Percentiles rank a stretch among this genome's conserved stretches.
These are phyloP conservation scores for Nycticorax nycticorax DNA, from an alignment of 2,113 vertebrate genomes.

Conservation along the genomic window DNA sequence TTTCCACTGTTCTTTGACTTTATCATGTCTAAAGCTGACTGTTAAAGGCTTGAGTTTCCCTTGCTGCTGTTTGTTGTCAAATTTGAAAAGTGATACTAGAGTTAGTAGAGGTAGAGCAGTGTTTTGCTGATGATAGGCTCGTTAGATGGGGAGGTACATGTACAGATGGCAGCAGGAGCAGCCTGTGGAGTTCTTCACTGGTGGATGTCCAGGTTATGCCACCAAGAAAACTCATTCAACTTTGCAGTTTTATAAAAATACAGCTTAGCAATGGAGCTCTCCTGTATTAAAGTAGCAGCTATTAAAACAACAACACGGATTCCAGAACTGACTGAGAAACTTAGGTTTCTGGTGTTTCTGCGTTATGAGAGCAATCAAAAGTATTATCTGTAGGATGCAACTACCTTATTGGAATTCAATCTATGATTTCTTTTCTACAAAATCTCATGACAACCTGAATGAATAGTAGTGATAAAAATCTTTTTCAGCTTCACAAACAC, in stretches of 20 bases:
- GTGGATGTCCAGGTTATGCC: neutral
- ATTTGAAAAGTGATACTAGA: neutral
- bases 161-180: neutral
- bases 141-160: rapidly evolving
- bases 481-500: neutral
- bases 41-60: neutral
- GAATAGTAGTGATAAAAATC: neutral
- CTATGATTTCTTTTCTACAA: neutral
- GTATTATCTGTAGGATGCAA: neutral
- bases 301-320: neutral
- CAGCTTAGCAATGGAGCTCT: neutral
- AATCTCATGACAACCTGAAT: neutral
- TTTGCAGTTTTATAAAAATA: neutral
- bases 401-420: neutral
- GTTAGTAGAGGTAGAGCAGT: neutral
- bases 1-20: neutral
- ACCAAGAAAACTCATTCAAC: neutral
- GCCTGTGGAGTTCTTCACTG: neutral
- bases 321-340: neutral
- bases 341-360: neutral
- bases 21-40: neutral
- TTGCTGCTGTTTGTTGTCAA: neutral
- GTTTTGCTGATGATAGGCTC: neutral
- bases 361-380: neutral
- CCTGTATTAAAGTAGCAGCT: neutral